Evolutionary conservation across 1,140 invertebrate genomes (phyloP), one percentile per base, ranked within the genome.

Genomic region (Magallana ariakensis): DNA sequence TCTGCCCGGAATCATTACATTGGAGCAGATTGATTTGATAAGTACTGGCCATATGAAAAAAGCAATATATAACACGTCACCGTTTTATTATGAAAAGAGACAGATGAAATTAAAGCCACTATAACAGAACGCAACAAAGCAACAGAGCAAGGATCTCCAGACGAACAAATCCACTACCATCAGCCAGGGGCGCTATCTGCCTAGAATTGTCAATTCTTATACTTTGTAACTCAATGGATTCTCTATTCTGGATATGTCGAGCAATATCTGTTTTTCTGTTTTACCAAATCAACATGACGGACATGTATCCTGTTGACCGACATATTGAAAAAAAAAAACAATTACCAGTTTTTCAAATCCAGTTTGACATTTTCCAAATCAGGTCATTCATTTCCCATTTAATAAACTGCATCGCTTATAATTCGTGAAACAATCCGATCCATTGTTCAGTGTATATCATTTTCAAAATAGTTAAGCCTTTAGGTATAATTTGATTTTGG

Each of bases 11-110:
- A 75, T 26, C 22, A 75, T 75, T 75, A 26, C 19, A 11, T 22
- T 75, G 22, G 11, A 26, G 58, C 66, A 75, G 66, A 22, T 26
- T 75, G 66, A 75, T 75, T 75, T 75, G 66, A 75, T 75, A 75
- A 75, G 66, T 75, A 13, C 9, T 75, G 66, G 22, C 19, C 11
- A 75, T 26, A 22, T 22, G 19, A 22, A 19, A 26, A 22, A 22
- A 75, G 22, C 66, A 75, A 75, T 75, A 75, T 75, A 75, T 75
- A 26, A 75, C 22, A 75, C 33, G 66, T 75, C 66, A 75, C 1
- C 22, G 19, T 75, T 75, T 26, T 11, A 75, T 13, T 26, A 75
- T 75, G 66, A 75, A 26, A 75, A 22, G 22, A 75, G 33, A 75
- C 66, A 75, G 66, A 75, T 75, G 10, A 75, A 26, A 13, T 33